Conservation (phyloP, 2,888 invertebrate genomes). For the Microctonus brassicae region DNA sequence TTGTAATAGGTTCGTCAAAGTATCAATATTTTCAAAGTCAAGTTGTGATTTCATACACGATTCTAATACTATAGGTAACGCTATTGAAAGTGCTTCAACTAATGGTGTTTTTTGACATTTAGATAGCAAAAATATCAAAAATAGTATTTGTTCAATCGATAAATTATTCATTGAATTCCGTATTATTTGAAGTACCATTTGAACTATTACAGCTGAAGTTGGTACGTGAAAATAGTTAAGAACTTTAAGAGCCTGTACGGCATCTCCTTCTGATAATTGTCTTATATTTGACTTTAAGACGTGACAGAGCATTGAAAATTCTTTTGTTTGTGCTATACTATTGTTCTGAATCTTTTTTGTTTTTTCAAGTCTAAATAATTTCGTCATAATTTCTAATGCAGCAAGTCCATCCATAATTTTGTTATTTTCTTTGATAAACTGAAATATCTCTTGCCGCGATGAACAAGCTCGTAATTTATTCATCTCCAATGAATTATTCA, state of each 20-base stretch:
- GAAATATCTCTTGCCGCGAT: no score
- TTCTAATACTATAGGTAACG: slow-evolving; percentile 79
- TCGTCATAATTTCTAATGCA: no score
- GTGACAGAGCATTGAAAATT: slow-evolving; percentile 47
- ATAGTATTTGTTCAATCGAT: slow-evolving; percentile 75
- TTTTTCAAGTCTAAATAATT: no score
- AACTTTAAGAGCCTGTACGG: slow-evolving; percentile 74
- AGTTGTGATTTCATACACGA: slow-evolving; percentile 73
- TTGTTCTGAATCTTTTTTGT: no score
- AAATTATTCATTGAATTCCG: slow-evolving; percentile 75
- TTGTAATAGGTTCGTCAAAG: slow-evolving; percentile 72
- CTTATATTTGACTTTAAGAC: slow-evolving; percentile 71
- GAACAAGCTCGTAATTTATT: no score
- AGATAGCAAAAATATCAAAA: slow-evolving; percentile 74
- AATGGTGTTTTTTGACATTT: slow-evolving; percentile 73
- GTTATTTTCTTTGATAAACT: no score
- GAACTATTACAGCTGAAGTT: slow-evolving; percentile 73
- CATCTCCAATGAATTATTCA: no score
- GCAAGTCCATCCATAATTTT: no score
- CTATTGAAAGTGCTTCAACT: slow-evolving; percentile 76
- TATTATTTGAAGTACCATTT: slow-evolving; percentile 76
- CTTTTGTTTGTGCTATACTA: slow-evolving; percentile 18
- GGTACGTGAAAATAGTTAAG: slow-evolving; percentile 74
- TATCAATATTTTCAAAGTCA: slow-evolving; percentile 72
- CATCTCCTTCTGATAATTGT: slow-evolving; percentile 71